A percentile compares a stretch with the other conserved stretches of the same genome.
phyloP scores from a whole-genome alignment of 2,797 vertebrate genomes.

The Phalloptychus januarius region DNA sequence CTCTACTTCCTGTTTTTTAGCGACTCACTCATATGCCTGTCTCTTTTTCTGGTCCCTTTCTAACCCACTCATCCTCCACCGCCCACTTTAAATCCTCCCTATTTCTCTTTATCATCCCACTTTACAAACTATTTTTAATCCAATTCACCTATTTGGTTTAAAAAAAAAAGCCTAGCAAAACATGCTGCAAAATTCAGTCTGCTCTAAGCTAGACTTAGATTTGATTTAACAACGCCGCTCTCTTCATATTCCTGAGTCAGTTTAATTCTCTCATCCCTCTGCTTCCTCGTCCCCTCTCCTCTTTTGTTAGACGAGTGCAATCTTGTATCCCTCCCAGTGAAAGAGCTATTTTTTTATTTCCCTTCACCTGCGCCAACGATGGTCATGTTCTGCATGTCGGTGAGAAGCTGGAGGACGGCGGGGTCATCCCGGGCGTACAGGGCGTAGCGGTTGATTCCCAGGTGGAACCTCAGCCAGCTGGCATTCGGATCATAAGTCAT shows the following conservation, averaged over 20 bases:
- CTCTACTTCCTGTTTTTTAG: not conserved
- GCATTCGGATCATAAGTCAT: conserved; percentile 80
- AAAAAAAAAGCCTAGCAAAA: not conserved
- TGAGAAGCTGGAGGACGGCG: conserved; percentile 77
- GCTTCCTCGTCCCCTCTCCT: not conserved
- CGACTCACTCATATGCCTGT: not conserved
- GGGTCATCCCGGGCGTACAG: conserved; percentile 87
- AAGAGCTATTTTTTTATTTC: not conserved
- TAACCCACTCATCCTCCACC: not conserved
- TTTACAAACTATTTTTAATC: not conserved
- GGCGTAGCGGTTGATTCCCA: conserved; percentile 88
- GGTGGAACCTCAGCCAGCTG: conserved; percentile 93
- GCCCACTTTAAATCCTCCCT: not conserved
- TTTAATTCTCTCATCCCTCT: not conserved
- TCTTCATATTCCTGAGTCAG: not conserved
- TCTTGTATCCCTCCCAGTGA: not conserved
- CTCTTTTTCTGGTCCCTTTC: not conserved
- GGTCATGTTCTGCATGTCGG: conserved; percentile 78
- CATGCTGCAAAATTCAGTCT: not conserved
- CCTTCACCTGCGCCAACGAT: conserved; percentile 86
- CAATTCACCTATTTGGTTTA: not conserved
- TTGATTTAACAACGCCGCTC: not conserved
- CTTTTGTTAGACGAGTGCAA: not conserved
- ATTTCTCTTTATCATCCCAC: not conserved
- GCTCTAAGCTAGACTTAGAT: not conserved